A percentile compares a stretch with the other conserved stretches of the same genome.
phyloP scores from a whole-genome alignment of 2,113 vertebrate genomes.

The Machaerirhynchus nigripectus region DNA sequence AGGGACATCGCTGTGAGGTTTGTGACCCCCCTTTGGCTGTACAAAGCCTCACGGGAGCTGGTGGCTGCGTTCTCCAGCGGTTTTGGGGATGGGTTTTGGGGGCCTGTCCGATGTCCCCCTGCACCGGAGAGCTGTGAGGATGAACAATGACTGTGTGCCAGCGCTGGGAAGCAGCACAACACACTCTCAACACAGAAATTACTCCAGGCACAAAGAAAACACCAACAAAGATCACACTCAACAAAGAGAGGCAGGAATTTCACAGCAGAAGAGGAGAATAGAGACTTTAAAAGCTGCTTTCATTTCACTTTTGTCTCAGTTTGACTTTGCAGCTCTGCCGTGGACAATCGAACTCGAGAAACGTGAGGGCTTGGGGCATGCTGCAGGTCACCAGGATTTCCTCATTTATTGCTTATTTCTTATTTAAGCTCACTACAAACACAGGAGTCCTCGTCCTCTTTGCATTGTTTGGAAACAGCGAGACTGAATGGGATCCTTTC shows the following conservation, averaged over 20 bases:
- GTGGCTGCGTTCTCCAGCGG: fast-evolving
- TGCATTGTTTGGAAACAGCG: constrained; percentile 56
- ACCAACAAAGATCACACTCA: constrained; percentile 51
- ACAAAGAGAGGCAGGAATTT: constrained; percentile 49
- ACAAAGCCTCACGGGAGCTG: fast-evolving
- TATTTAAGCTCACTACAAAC: constrained; percentile 48
- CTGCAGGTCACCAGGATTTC: constrained; percentile 55
- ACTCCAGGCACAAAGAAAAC: constrained; percentile 63
- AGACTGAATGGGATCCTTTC: constrained; percentile 25
- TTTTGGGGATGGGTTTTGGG: fast-evolving
- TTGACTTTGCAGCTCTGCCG: neutral
- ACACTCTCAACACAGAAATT: constrained; percentile 33
- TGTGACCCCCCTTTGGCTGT: too few relatives aligned
- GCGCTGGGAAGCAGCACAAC: neutral
- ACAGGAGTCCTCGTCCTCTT: constrained; percentile 45
- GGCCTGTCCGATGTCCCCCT: fast-evolving
- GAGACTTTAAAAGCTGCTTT: constrained; percentile 57
- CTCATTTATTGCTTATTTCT: constrained; percentile 57
- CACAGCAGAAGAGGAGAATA: constrained; percentile 37
- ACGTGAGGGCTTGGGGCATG: neutral
- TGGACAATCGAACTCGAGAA: constrained; percentile 17
- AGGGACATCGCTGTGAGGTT: neutral
- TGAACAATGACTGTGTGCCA: neutral
- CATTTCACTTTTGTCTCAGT: neutral
- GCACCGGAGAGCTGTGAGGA: fast-evolving